Conservation (phyloP, 2,888 invertebrate species). For the Drosophila limbata region DNA sequence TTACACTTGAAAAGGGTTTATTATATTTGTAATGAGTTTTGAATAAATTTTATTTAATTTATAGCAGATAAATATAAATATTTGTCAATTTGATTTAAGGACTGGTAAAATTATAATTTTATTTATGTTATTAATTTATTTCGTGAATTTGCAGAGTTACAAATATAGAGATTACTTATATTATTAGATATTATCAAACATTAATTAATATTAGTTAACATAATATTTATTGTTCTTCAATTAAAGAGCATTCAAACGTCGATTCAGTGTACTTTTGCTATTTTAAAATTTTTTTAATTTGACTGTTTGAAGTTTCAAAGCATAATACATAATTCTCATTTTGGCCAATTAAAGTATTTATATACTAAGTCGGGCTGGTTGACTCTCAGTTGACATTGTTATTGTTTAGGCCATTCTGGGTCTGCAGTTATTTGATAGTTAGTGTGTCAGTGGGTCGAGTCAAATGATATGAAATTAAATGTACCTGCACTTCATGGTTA, state of each 20-base stretch:
- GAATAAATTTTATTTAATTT: neutral
- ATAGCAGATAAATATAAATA: neutral
- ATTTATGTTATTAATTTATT: neutral
- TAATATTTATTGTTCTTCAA: neutral
- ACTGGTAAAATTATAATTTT: neutral
- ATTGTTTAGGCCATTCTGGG: constrained; percentile 18
- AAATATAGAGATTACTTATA: too few species aligned
- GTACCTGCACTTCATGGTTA: constrained; percentile 46
- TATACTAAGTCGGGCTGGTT: constrained; percentile 2
- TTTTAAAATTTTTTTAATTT: constrained; percentile 15
- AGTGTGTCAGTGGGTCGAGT: constrained; percentile 63
- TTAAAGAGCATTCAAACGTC: neutral
- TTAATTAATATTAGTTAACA: too few species aligned
- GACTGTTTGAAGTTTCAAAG: constrained; percentile 30
- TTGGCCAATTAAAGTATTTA: constrained; percentile 9
- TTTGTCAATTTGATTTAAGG: neutral
- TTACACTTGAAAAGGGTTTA: constrained; percentile 8
- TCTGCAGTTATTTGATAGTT: constrained; percentile 14
- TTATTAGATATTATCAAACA: too few species aligned
- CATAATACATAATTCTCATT: constrained; percentile 26
- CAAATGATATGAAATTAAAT: constrained; percentile 30
- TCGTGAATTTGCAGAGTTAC: too few species aligned
- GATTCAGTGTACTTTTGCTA: neutral
- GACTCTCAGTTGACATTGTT: constrained; percentile 17
- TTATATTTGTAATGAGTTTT: neutral